Conservation (phyloP, 2,113 vertebrate genomes). For the Lophius piscatorius region DNA sequence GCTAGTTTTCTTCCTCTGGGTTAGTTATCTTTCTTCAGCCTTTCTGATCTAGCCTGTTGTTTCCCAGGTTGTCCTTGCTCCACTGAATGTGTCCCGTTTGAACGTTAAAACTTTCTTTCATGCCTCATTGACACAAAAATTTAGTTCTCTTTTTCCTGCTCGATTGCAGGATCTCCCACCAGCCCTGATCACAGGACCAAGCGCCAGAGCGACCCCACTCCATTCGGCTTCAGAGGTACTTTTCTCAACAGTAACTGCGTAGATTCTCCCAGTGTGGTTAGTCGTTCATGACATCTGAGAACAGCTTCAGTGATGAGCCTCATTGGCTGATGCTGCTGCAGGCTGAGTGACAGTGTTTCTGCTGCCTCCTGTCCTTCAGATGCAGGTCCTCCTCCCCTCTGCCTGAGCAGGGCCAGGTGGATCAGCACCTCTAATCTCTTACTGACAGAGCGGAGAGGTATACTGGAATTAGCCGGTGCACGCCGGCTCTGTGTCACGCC, state of each 20-base stretch:
- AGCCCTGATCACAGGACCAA: slow-evolving; percentile 97
- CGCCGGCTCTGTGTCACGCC: slow-evolving; percentile 11
- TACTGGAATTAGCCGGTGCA: slow-evolving; percentile 13
- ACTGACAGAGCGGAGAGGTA: slow-evolving; percentile 82
- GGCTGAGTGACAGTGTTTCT: slow-evolving; percentile 64
- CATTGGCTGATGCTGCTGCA: slow-evolving; percentile 10
- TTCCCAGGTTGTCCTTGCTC: too few relatives aligned
- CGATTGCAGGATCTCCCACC: slow-evolving; percentile 87
- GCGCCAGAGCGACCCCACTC: slow-evolving; percentile 95
- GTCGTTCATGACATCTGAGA: neutral
- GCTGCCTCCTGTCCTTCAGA: slow-evolving; percentile 75
- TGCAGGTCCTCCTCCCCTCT: slow-evolving; percentile 73
- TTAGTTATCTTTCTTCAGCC: too few relatives aligned
- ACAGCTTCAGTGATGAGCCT: neutral
- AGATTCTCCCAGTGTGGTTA: neutral
- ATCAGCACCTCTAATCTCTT: slow-evolving; percentile 82
- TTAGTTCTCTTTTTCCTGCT: slow-evolving; percentile 49
- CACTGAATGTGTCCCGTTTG: neutral
- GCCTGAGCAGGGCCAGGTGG: slow-evolving; percentile 80
- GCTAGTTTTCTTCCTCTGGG: too few relatives aligned
- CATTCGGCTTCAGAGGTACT: slow-evolving; percentile 94
- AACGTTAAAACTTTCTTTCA: neutral
- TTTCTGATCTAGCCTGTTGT: too few relatives aligned
- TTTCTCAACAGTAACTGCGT: neutral
- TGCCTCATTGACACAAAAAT: neutral